phyloP scores from a whole-genome alignment of 2,888 invertebrate genomes.

The Isotomurus palustris region DNA sequence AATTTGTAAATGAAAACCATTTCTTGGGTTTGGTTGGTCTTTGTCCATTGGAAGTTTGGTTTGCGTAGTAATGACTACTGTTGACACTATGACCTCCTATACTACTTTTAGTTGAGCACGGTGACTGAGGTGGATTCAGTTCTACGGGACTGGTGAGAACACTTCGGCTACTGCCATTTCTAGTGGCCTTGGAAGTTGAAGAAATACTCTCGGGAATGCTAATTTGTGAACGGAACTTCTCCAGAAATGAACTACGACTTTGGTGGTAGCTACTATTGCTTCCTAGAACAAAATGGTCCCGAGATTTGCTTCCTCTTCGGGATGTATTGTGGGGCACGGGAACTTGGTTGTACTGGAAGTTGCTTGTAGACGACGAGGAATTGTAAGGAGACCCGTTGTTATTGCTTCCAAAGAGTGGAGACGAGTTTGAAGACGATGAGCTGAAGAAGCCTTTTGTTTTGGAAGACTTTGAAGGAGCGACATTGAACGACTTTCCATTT shows the following conservation, averaged over 20 bases:
- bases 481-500: neutral
- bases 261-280: slow-evolving; percentile 9
- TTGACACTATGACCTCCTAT: neutral
- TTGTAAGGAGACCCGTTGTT: too few species aligned
- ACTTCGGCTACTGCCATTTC: slow-evolving; percentile 36
- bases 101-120: slow-evolving; percentile 24
- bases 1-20: slow-evolving; percentile 46
- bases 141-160: slow-evolving; percentile 39
- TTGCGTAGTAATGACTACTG: neutral
- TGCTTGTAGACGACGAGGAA: neutral
- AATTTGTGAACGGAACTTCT: slow-evolving; percentile 40
- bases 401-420: neutral
- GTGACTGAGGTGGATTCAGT: slow-evolving; percentile 21
- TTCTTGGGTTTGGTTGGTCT: slow-evolving; percentile 36
- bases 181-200: slow-evolving; percentile 19
- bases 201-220: slow-evolving; percentile 22
- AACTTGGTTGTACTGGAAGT: slow-evolving; percentile 33
- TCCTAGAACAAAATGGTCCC: neutral
- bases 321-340: slow-evolving; percentile 6
- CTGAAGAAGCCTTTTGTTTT: slow-evolving; percentile 6
- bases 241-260: slow-evolving; percentile 28
- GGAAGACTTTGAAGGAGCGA: too few species aligned
- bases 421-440: too few species aligned
- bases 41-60: slow-evolving; percentile 1
- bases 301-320: slow-evolving; percentile 3